These are phyloP conservation scores for Cheilosia urbana DNA, from an alignment of 2,888 invertebrate genomes.

Conservation along the genomic window DNA sequence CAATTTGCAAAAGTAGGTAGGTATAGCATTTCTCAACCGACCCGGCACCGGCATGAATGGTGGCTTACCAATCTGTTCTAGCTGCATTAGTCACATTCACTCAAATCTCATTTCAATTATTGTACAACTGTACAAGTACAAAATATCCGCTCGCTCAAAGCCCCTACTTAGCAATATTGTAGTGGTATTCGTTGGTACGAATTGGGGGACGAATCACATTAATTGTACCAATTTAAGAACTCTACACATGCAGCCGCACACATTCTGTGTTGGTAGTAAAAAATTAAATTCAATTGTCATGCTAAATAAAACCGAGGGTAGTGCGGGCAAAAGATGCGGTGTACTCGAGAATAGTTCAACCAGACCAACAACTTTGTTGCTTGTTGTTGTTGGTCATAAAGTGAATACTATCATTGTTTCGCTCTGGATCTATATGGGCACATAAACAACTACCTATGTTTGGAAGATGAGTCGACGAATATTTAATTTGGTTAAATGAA, in stretches of 20 bases:
- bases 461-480: constrained; percentile 20
- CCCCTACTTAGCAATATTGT: constrained; percentile 17
- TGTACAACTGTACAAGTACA: background rate
- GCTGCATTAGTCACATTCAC: constrained; percentile 7
- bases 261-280: constrained; percentile 52
- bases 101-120: constrained; percentile 16
- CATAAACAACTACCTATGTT: background rate
- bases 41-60: too few species aligned
- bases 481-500: constrained; percentile 56
- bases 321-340: background rate
- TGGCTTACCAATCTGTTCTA: too few species aligned
- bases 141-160: constrained; percentile 13
- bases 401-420: constrained; percentile 37
- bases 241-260: constrained; percentile 18
- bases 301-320: constrained; percentile 11
- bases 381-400: constrained; percentile 35
- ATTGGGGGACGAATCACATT: constrained; percentile 43
- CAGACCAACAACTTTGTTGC: constrained; percentile 1
- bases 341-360: constrained; percentile 5
- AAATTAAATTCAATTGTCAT: constrained; percentile 59
- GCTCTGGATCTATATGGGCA: constrained; percentile 24
- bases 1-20: too few species aligned
- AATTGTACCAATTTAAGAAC: constrained; percentile 55
- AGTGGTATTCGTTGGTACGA: constrained; percentile 3
- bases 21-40: too few species aligned